A percentile compares a stretch with the other conserved stretches of the same genome.
Evolutionary conservation across 2,113 vertebrate species (phyloP).

Genomic region (Vimba vimba): DNA sequence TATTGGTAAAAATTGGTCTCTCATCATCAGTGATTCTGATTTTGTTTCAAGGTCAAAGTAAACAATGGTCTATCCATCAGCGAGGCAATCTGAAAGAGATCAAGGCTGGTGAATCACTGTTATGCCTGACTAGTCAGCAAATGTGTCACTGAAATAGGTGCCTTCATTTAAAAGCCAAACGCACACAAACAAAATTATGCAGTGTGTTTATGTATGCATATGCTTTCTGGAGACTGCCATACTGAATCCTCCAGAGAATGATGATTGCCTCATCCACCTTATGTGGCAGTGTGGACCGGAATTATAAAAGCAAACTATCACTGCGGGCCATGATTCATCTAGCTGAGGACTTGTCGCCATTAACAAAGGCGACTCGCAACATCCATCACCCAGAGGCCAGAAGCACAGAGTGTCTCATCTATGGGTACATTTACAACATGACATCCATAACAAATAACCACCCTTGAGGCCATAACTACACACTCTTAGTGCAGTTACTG

Average conservation of each 20-base stretch:
- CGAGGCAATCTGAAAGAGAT: conserved; percentile 41
- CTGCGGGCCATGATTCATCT: conserved; percentile 31
- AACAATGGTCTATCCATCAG: conserved; percentile 23
- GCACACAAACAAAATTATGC: conserved; percentile 23
- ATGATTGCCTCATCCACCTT: conserved; percentile 31
- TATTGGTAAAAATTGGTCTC: background rate
- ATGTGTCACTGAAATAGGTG: conserved; percentile 49
- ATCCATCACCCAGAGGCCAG: conserved; percentile 30
- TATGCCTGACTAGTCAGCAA: conserved; percentile 53
- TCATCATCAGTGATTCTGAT: conserved; percentile 14
- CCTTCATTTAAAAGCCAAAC: conserved; percentile 25
- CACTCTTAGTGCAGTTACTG: conserved; percentile 19
- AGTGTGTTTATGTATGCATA: conserved; percentile 30
- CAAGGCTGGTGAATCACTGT: conserved; percentile 38
- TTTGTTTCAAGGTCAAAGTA: conserved; percentile 36
- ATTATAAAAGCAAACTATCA: conserved; percentile 29
- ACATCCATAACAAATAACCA: conserved; percentile 35
- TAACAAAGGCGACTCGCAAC: conserved; percentile 28
- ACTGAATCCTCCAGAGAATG: conserved; percentile 20
- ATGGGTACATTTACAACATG: conserved; percentile 19
- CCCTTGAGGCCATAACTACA: background rate
- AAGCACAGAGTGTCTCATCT: conserved; percentile 27
- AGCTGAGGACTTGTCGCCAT: conserved; percentile 15
- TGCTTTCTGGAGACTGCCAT: conserved; percentile 16
- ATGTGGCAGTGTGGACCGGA: conserved; percentile 24